Evolutionary conservation across 2,888 invertebrate species (phyloP), one percentile per base, ranked within the genome.

Genomic region (Shargacucullia verbasci): DNA sequence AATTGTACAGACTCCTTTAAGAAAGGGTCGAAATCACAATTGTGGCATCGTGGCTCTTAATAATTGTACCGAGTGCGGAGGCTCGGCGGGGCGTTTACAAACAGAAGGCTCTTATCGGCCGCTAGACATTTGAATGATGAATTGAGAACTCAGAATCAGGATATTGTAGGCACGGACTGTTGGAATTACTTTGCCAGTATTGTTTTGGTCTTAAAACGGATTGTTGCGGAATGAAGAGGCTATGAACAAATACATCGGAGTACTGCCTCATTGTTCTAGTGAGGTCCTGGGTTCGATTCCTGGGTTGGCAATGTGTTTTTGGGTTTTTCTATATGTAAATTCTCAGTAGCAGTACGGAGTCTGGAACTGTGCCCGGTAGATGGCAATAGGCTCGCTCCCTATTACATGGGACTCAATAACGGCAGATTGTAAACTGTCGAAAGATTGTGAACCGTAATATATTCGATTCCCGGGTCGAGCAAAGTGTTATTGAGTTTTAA

Each of bases 101-200:
- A 71, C 71, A 66, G 53, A 47, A 31, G 40, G 56, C 11, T 44
- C 66, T 70, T 72, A 72, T 72, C 72, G 31, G 45, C 66, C 67
- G 10, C 54, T 49, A 67, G 75, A 74, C 67, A 62, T 70, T 62
- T 59, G 55, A 74, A 74, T 74, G 71, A 72, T 72, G 67, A 72
- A 60, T 74, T 53, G 56, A 53, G 35, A 61, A 54, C 46, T 49
- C 15, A 9, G 29, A 6, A 25, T 12, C 20, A 44, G 56, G 44
- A 59, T 71, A 57, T 67, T 13, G 54, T 50, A 44, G 53, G 58
- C 43, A 34, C 35, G 46, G 34, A 14, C 47, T 56, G 70, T 64
- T 59, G 10, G 35, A 70, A 70, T 70, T 58, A 64, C 43, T 67
- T 62, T 34, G 11, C 29, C 13, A 10, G 55, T 41, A 59, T 64